These are phyloP conservation scores for Ctenosaura bakeri DNA, from an alignment of 2,797 vertebrate species.

Conservation along the genomic window DNA sequence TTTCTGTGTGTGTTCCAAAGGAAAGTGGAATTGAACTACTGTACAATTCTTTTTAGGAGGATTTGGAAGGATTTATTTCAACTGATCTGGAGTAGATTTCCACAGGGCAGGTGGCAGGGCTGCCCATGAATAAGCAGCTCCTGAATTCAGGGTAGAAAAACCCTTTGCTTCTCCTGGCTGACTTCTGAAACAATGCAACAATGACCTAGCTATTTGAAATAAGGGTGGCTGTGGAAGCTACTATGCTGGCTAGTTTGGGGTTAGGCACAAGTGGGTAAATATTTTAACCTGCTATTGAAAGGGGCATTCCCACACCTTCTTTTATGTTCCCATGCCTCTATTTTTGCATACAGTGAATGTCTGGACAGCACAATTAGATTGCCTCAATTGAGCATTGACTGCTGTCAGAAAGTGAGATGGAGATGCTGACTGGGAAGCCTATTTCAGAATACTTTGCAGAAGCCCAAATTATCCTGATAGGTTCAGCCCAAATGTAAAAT, in stretches of 20 bases:
- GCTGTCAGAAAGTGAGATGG: not conserved
- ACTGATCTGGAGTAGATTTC: not conserved
- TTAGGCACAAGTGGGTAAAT: not conserved
- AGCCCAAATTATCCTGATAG: not conserved
- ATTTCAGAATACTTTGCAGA: not conserved
- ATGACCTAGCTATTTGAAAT: not conserved
- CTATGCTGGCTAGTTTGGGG: not conserved
- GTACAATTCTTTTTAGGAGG: not conserved
- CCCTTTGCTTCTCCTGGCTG: not conserved
- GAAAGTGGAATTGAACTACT: not conserved
- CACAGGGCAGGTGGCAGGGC: not conserved
- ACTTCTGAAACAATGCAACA: no score
- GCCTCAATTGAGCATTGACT: not conserved
- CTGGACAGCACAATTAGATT: not conserved
- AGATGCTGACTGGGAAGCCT: not conserved
- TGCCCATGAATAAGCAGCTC: no score
- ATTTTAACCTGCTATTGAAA: not conserved
- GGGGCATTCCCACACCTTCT: not conserved
- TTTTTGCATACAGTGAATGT: not conserved
- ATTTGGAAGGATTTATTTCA: not conserved
- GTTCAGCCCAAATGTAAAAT: not conserved
- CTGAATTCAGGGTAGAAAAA: not conserved
- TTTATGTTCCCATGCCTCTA: not conserved
- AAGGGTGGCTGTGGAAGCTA: not conserved
- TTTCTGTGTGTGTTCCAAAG: not conserved